Conservation (phyloP, 2,113 vertebrate species). For the Pungitius pungitius region DNA sequence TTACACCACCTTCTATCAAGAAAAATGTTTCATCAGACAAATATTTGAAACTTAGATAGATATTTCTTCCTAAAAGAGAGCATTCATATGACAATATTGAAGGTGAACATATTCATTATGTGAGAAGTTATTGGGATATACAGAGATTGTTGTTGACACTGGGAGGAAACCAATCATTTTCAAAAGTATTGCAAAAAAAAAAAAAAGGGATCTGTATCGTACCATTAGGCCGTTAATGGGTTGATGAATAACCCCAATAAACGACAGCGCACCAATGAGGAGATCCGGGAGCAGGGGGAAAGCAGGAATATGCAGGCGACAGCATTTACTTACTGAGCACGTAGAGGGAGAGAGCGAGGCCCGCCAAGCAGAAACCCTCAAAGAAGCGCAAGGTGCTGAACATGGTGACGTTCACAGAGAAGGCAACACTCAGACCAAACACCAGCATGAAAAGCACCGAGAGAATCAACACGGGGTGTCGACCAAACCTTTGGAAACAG, state of each 20-base stretch:
- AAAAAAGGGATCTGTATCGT: not conserved
- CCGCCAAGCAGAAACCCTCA: constrained; percentile 97
- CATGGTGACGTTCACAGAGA: constrained; percentile 96
- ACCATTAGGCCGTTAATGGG: not conserved
- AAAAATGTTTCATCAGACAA: not conserved
- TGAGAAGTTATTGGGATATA: not conserved
- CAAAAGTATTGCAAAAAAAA: not conserved
- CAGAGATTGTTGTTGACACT: not conserved
- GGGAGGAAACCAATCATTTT: not conserved
- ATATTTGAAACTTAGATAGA: not conserved
- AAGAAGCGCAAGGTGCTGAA: constrained; percentile 99
- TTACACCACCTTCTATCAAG: not conserved
- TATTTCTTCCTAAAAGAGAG: not conserved
- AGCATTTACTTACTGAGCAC: constrained; percentile 89
- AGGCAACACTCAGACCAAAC: constrained; percentile 93
- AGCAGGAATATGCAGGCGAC: constrained; percentile 8
- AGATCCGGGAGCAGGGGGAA: not conserved
- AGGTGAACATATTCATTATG: not conserved
- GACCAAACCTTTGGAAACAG: constrained; percentile 69
- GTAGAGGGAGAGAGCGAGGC: constrained; percentile 93
- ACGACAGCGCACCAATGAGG: not conserved
- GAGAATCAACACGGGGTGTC: constrained; percentile 85
- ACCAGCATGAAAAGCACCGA: constrained; percentile 92
- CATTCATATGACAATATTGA: not conserved
- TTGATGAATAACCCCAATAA: not conserved